Evolutionary conservation across 1,140 invertebrate species (phyloP), one percentile per base, ranked within the genome.

Genomic region (Heliconius hewitsoni): DNA sequence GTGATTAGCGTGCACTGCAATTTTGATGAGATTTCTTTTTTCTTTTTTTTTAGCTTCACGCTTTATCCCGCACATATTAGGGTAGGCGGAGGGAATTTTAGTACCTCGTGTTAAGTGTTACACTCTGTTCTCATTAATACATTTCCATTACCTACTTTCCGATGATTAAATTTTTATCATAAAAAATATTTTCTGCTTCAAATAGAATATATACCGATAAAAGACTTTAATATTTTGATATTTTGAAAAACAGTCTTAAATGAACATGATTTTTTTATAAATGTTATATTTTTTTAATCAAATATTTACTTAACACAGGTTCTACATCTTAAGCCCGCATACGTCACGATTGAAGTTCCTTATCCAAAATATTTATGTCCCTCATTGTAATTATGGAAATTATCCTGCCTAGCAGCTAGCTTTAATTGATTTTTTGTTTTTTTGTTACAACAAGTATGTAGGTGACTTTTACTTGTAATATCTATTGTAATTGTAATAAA

Each of bases 351-450:
- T 73, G 72, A 39, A 77, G 76, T 79, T 57, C n/a, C 81, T 91
- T 89, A 91, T 91, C 86, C 84, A 76, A 78, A 76, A 83, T 89
- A 89, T 92, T 92, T 90, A 91, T 90, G 83, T 84, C 89, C 89
- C 77, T 81, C 84, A 90, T 89, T 83, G 80, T 83, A 85, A 89
- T 87, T 87, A 86, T 80, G 71, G 79, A 77, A 71, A 78, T 71
- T 70, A 39, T 74, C 77, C 77, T 73, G 60, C 52, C 8, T 57
- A 57, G 11, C 74, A 30, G 18, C 76, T 66, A 30, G 13, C 1
- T 30, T 66, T 66, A 66, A 66, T 66, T 60, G n/a, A 60, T 23
- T 60, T 60, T 66, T 18, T 66, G 30, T 1, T 66, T 66, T 11
- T 60, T 30, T 30, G 60, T 16, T 27, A 66, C 11, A 27, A 66